Conservation (phyloP, 2,113 vertebrate genomes). For the Rhodinocichla rosea region DNA sequence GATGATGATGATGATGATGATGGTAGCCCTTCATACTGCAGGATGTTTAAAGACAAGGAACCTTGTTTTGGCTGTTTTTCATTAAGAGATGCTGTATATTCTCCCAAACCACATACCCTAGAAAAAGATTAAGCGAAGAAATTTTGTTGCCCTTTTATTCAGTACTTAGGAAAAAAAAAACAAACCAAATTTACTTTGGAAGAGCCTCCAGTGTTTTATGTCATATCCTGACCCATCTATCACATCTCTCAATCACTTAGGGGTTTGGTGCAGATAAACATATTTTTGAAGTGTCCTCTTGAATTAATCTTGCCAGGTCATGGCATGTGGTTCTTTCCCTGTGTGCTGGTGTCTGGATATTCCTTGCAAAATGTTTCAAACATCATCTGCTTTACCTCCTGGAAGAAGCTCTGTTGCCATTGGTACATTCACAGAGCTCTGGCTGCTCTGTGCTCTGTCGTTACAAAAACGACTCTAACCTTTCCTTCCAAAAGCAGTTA, state of each 20-base stretch:
- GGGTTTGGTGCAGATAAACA: not conserved
- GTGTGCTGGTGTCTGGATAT: not conserved
- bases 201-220: not conserved
- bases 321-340: not conserved
- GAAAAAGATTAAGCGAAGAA: not conserved
- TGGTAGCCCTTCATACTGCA: not conserved
- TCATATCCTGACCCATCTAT: not conserved
- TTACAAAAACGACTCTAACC: not conserved
- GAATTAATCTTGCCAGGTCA: not conserved
- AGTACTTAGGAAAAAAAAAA: not conserved
- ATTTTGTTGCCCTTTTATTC: not conserved
- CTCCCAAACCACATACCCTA: not conserved
- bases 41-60: not conserved
- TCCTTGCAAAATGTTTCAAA: not conserved
- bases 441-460: too few relatives aligned
- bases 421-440: not conserved
- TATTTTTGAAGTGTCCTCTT: not conserved
- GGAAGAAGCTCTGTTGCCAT: not conserved
- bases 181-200: not conserved
- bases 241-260: not conserved
- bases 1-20: not conserved
- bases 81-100: not conserved
- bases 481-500: slow-evolving; percentile 1
- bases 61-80: not conserved
- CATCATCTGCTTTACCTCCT: not conserved